Percentiles rank a stretch among this genome's conserved stretches.
phyloP scores from a whole-genome alignment of 1,140 invertebrate genomes.

The Hylaeus volcanicus region DNA sequence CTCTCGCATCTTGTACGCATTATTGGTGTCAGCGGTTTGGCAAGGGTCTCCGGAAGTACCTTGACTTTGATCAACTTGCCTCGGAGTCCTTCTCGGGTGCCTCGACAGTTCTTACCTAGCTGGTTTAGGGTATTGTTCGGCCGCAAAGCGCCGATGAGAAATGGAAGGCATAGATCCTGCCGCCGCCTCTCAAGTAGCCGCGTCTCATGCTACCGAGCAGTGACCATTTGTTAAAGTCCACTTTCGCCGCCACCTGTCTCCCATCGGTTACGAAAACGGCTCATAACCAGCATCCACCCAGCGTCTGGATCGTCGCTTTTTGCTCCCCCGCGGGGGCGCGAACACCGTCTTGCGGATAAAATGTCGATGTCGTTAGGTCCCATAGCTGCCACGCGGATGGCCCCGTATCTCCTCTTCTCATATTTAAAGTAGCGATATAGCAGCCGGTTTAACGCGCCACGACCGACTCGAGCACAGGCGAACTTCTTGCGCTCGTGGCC shows the following conservation, averaged over 20 bases:
- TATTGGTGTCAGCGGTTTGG: slow-evolving; percentile 42
- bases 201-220: slow-evolving; percentile 58
- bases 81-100: slow-evolving; percentile 47
- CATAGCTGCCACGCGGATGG: slow-evolving; percentile 27
- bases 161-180: slow-evolving; percentile 73
- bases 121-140: slow-evolving; percentile 70
- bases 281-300: slow-evolving; percentile 51
- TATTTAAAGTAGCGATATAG: slow-evolving; percentile 25
- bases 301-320: slow-evolving; percentile 48
- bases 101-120: slow-evolving; percentile 61
- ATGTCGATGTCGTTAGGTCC: slow-evolving; percentile 49
- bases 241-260: slow-evolving; percentile 60
- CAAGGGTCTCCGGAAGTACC: slow-evolving; percentile 38
- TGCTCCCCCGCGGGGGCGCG: slow-evolving; percentile 40
- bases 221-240: slow-evolving; percentile 73
- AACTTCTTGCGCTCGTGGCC: not conserved
- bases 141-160: slow-evolving; percentile 71
- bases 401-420: slow-evolving; percentile 27
- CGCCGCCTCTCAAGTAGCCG: slow-evolving; percentile 70
- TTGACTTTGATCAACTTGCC: slow-evolving; percentile 74
- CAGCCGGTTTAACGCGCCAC: not conserved
- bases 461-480: not conserved
- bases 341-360: slow-evolving; percentile 37
- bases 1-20: slow-evolving; percentile 22
- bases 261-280: slow-evolving; percentile 56